phyloP scores from a whole-genome alignment of 2,888 invertebrate genomes.

The Patella depressa region DNA sequence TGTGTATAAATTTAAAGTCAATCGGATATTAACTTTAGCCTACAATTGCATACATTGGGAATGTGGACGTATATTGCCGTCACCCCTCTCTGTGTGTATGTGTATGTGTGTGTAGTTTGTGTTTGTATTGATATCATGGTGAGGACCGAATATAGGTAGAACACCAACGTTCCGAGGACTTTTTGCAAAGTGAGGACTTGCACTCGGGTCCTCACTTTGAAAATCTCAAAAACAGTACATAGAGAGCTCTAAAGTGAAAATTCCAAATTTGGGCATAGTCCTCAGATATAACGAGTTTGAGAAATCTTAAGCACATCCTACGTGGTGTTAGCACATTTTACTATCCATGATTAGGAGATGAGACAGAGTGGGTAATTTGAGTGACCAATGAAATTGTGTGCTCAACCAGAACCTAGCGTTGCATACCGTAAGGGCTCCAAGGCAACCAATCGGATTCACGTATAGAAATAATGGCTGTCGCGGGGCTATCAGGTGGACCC shows the following conservation, averaged over 20 bases:
- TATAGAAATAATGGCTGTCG: neutral
- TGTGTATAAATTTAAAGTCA: too few relatives aligned
- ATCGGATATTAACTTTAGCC: too few relatives aligned
- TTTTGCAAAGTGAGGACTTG: slow-evolving; percentile 12
- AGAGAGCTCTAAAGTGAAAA: neutral
- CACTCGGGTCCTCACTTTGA: slow-evolving; percentile 9
- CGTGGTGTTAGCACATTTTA: neutral
- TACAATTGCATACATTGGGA: too few relatives aligned
- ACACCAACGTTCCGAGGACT: slow-evolving; percentile 11
- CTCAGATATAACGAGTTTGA: slow-evolving; percentile 8
- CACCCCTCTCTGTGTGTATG: too few relatives aligned
- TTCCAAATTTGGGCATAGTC: neutral
- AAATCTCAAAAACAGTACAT: neutral
- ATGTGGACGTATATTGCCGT: too few relatives aligned
- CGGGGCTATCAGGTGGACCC: too few relatives aligned
- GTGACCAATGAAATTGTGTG: neutral
- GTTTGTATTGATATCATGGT: neutral
- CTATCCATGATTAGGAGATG: neutral
- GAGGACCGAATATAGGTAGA: neutral
- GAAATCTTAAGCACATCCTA: neutral
- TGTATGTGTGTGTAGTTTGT: slow-evolving; percentile 65
- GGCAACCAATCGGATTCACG: neutral
- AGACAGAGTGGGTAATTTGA: slow-evolving; percentile 3
- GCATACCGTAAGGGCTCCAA: neutral
- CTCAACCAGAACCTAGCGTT: neutral